Evolutionary conservation across 2,797 vertebrate genomes (phyloP), one percentile per base, ranked within the genome.

Genomic region (Botia almorhae): DNA sequence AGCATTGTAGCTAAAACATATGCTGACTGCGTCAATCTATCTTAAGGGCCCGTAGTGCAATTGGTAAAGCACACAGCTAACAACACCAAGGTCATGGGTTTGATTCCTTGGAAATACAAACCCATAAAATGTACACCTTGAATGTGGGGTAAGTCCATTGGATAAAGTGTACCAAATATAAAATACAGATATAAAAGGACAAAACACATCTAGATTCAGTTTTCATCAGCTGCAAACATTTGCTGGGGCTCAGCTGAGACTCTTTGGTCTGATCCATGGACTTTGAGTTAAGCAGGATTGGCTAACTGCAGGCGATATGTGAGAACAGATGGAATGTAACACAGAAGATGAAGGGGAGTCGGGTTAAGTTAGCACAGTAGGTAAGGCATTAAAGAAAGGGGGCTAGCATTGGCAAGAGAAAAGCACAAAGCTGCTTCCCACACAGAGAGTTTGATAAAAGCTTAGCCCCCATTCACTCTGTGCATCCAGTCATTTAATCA

Each of bases 391-490:
- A 78, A 69, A 71, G 61, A 56, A 61, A 78, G 33, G 48, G 36
- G 39, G 21, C 5, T 39, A 65, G 65, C 75, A 86, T 83, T 84
- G 74, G 61, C 46, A 87, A 84, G 72, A 85, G 67, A 13, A 81
- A n/a, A 76, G 55, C 46, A 21, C 12, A 65, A 75, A 79, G 68
- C 19, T 0, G 7, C n/a, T 60, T 81, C 56, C 84, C 81, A 72
- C 67, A 78, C 74, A 79, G 55, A 64, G 73, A 69, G 46, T 70
- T 33, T 83, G 81, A 87, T 84, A 87, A 90, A 87, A 74, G 81
- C 85, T 85, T 83, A 50, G 36, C 29, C 86, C 82, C 65, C 81
- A 84, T 85, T 89, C 82, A 85, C 51, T 53, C 72, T 36, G 74
- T 72, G 80, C 78, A 83, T 80, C 73, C 55, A 76, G 68, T 80